Evolutionary conservation across 2,888 invertebrate genomes (phyloP).

Genomic region (Biston stratarius): DNA sequence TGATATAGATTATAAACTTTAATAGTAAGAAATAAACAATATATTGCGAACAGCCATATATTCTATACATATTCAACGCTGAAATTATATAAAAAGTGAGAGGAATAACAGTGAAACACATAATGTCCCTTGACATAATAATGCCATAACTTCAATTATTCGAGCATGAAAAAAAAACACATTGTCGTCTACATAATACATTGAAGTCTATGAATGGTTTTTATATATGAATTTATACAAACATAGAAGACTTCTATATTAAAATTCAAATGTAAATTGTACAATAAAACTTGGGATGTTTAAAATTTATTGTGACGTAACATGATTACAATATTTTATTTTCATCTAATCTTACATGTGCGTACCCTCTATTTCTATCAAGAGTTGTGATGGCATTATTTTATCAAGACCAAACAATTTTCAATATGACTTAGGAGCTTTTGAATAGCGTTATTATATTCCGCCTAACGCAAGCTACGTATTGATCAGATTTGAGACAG

Average conservation of each 20-base stretch:
- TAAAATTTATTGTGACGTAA: constrained; percentile 11
- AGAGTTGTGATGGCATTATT: constrained; percentile 69
- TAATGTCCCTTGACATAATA: constrained; percentile 63
- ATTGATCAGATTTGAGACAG: constrained; percentile 53
- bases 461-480: constrained; percentile 62
- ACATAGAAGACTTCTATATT: not conserved
- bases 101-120: constrained; percentile 72
- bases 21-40: constrained; percentile 47
- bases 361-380: constrained; percentile 53
- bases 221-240: not conserved
- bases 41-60: constrained; percentile 68
- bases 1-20: constrained; percentile 72
- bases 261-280: not conserved
- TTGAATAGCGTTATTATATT: constrained; percentile 60
- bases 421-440: constrained; percentile 50
- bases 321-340: constrained; percentile 31
- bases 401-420: constrained; percentile 66
- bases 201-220: constrained; percentile 15
- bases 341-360: constrained; percentile 57
- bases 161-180: constrained; percentile 22
- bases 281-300: not conserved
- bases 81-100: constrained; percentile 62
- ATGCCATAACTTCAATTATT: constrained; percentile 60
- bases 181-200: constrained; percentile 44
- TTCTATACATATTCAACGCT: constrained; percentile 67